Base-by-base conservation (phyloP, 1,140 invertebrate species). In the Drusus annulatus region DNA sequence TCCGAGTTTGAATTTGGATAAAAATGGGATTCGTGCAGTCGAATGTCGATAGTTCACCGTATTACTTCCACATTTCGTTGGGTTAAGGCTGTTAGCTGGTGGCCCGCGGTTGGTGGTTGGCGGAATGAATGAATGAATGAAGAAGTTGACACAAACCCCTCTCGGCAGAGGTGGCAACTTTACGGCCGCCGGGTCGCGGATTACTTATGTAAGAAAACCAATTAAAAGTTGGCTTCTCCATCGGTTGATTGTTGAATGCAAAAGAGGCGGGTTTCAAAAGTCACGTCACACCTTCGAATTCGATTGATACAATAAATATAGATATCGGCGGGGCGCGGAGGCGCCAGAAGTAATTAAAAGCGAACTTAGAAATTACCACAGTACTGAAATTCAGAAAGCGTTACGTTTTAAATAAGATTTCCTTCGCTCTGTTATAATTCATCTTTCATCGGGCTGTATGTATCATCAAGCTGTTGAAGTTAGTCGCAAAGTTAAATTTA, bases 141-240 rank as follows among this genome's bases (percentile, higher is more conserved):
- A 54, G 68, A 71, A 71, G 68, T 51, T 71, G 68, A 71, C 68
- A 71, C 50, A 54, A 25, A 17, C 56, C 31, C 28, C 52, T 58
- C 28, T 21, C 73, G 17, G 17, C 52, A 17, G 25, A 63, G 56
- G 74, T 75, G 73, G 73, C 56, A 60, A 75, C 25, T 62, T 75
- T 75, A 75, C 73, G 36, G 15, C 52, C 73, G 5, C 52, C 52
- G 19, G 31, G 52, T 19, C 16, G 50, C 13, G 56, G 74, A 36
- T 58, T 36, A 51, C 28, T 75, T 76, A 50, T 58, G 60, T 23
- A 76, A 63, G 74, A 63, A 76, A 76, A 63, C 56, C 74, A 76
- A 76, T 76, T 76, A 62, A 76, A 76, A 63, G 23, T 76, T 76
- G 73, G 73, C 52, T 75, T 71, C 68, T 52, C 65, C 25, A 71